Base-by-base conservation (phyloP, 2,888 invertebrate species). In the Andrena bucephala region DNA sequence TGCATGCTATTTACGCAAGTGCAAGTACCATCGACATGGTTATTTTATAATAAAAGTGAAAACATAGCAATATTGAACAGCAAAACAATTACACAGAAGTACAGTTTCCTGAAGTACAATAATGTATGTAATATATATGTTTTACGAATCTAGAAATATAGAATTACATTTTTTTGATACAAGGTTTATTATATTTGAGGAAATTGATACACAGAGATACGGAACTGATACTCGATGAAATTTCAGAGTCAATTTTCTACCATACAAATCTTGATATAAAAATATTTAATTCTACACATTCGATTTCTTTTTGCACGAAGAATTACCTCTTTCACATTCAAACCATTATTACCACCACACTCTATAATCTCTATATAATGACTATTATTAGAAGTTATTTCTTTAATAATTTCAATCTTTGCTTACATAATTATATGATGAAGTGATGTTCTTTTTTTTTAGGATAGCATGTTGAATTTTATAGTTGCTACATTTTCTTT, bases 41-140 rank as follows among this genome's bases (percentile, higher is more conserved):
- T 95, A 69, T 95, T 95, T 90, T 95, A 95, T 85, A 93, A 93
- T 5, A 94, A 94, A 89, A 94, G 94, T 57, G 95, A 95, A 84
- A 94, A 94, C n/a, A 91, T 91, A 29, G 91, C 92, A 8, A 91
- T 94, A 59, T 89, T 95, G n/a, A 92, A 93, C 29, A 90, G 94
- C 57, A 93, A 94, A 76, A 94, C 93, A 78, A 94, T 95, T 67
- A 91, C 94, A 13, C 91, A 94, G 54, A 92, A 92, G 83, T 95
- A 94, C 83, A 94, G 93, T 80, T 92, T 95, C 27, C 91, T 92
- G 84, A 90, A 91, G 73, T 89, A 91, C 62, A 94, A 94, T 59
- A 88, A 92, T 81, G 95, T 95, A 92, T 88, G 91, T 81, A 67
- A 62, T 24, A 62, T 13, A 69, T 5, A 77, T 68, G 36, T 83